Conservation (phyloP, 2,888 invertebrate species). For the Eristalis tenax region DNA sequence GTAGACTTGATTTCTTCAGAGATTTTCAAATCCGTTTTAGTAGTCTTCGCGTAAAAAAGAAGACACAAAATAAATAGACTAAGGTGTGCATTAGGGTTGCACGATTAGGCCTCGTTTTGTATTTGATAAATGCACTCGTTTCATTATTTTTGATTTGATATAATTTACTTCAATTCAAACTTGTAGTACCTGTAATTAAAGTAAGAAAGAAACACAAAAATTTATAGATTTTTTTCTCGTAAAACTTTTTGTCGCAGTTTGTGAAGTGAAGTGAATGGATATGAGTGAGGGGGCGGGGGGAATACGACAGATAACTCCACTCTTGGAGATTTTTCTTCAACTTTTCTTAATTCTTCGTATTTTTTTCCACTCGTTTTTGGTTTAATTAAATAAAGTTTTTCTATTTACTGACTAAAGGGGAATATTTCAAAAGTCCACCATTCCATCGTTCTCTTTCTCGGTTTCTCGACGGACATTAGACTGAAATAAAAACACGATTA, state of each 20-base stretch:
- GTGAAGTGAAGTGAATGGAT: slow-evolving; percentile 17
- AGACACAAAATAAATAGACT: slow-evolving; percentile 7
- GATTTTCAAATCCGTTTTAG: not conserved
- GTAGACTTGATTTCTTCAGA: not conserved
- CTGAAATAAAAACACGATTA: slow-evolving; percentile 52
- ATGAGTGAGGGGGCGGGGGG: slow-evolving; percentile 4
- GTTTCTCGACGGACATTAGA: not conserved
- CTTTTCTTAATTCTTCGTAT: not conserved
- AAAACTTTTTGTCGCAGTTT: not conserved
- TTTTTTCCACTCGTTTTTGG: not conserved
- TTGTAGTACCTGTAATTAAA: slow-evolving; percentile 69
- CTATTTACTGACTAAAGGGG: slow-evolving; percentile 30
- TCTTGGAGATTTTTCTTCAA: slow-evolving; percentile 57
- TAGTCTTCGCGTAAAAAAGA: slow-evolving; percentile 25
- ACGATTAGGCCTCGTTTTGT: slow-evolving; percentile 50
- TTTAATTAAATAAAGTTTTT: slow-evolving; percentile 67
- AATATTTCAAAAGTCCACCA: slow-evolving; percentile 30
- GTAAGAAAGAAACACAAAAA: slow-evolving; percentile 59
- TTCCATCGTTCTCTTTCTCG: not conserved
- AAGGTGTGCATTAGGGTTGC: slow-evolving; percentile 40
- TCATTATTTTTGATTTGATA: slow-evolving; percentile 39
- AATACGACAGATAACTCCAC: slow-evolving; percentile 23
- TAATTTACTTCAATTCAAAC: slow-evolving; percentile 57
- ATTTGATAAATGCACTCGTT: slow-evolving; percentile 58
- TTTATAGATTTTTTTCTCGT: slow-evolving; percentile 7